These are phyloP conservation scores for Heliocidaris tuberculata DNA, from an alignment of 35 echinoderm and acorn worm species.

Conservation along the genomic window DNA sequence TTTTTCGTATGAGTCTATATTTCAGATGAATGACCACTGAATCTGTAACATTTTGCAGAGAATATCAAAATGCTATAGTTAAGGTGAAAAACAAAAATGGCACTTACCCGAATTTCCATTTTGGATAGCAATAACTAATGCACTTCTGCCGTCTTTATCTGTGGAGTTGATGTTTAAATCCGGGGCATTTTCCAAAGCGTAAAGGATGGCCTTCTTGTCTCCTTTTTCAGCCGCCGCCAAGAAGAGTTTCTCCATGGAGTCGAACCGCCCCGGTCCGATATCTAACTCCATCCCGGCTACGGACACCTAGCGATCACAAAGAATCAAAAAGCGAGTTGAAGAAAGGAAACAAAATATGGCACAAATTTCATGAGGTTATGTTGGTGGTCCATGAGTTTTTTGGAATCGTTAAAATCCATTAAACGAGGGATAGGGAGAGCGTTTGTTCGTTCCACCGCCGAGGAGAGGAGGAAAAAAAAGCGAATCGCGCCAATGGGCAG, in stretches of 20 bases:
- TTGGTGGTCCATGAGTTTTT: not conserved
- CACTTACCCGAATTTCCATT: conserved; percentile 93
- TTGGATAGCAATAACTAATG: conserved; percentile 87
- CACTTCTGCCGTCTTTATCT: conserved; percentile 84
- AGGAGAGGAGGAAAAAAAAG: not conserved
- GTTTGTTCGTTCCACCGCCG: too few relatives aligned
- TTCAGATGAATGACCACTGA: too few relatives aligned
- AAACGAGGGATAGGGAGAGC: not conserved
- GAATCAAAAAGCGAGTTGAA: not conserved
- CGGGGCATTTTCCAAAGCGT: conserved; percentile 90
- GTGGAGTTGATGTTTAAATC: conserved; percentile 88
- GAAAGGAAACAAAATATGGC: not conserved
- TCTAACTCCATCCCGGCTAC: conserved; percentile 77
- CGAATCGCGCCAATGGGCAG: not conserved
- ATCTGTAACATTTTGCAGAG: too few relatives aligned
- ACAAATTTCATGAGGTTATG: not conserved
- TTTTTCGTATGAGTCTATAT: too few relatives aligned
- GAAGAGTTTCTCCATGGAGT: conserved; percentile 97
- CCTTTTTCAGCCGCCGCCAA: conserved; percentile 93
- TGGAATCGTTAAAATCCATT: not conserved
- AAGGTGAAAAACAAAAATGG: not conserved
- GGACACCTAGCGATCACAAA: conserved; percentile 48
- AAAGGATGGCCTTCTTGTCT: conserved; percentile 95
- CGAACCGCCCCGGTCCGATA: conserved; percentile 80
- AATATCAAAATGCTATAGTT: not conserved